Percentiles rank a stretch among this genome's conserved stretches.
Conservation (phyloP, 2,113 vertebrate species). For the Penelope pileata region DNA sequence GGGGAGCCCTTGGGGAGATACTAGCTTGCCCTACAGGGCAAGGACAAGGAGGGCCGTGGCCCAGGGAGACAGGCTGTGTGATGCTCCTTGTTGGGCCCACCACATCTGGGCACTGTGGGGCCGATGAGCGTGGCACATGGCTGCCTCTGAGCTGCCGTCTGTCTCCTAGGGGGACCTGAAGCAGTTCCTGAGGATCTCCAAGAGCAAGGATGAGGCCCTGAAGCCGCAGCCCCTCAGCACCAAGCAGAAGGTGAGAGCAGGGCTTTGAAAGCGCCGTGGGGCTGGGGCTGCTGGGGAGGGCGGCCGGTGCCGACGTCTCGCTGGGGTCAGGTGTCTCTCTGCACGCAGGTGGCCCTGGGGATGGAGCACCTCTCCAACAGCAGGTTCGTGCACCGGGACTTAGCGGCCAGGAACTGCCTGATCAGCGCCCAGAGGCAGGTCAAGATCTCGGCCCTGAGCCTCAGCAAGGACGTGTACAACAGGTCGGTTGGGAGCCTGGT, state of each 20-base stretch:
- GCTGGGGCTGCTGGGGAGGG: background rate
- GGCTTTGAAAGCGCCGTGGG: background rate
- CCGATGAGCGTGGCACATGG: background rate
- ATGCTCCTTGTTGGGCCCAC: background rate
- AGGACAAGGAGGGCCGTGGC: background rate
- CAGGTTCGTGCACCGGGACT: constrained; percentile 94
- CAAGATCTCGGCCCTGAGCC: constrained; percentile 91
- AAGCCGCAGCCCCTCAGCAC: constrained; percentile 92
- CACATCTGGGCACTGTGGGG: accelerated
- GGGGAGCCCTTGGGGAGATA: background rate
- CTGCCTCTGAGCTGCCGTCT: background rate
- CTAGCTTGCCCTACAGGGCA: background rate
- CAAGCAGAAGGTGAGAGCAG: constrained; percentile 89
- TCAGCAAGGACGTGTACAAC: constrained; percentile 98
- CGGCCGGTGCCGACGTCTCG: background rate
- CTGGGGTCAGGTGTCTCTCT: constrained; percentile 85
- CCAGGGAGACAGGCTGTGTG: background rate
- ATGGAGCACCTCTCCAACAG: constrained; percentile 97
- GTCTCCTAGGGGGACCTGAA: constrained; percentile 92
- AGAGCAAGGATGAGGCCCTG: constrained; percentile 92
- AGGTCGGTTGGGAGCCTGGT: constrained; percentile 76
- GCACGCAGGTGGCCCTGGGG: constrained; percentile 92
- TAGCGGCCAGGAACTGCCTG: constrained; percentile 94
- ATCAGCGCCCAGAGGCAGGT: constrained; percentile 91
- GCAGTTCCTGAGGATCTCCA: constrained; percentile 95